phyloP scores from a whole-genome alignment of 2,113 vertebrate species.

The Salvelinus alpinus region DNA sequence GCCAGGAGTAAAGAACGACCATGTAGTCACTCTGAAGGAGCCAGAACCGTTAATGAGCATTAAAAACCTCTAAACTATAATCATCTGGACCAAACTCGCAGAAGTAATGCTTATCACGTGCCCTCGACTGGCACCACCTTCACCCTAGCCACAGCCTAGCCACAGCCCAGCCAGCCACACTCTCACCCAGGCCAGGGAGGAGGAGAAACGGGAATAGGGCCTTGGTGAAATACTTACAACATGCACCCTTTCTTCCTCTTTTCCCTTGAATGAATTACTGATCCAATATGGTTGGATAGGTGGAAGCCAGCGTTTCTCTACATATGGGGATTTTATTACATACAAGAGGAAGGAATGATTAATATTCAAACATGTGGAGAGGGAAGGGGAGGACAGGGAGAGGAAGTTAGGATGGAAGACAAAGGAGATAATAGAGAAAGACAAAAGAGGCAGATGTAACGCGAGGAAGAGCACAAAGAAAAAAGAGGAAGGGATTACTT shows the following conservation, averaged over 20 bases:
- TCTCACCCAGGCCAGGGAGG: slow-evolving; percentile 36
- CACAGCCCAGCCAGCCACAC: slow-evolving; percentile 15
- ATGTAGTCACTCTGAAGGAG: slow-evolving; percentile 64
- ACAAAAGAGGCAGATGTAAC: neutral
- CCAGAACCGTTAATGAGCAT: slow-evolving; percentile 82
- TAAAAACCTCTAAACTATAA: slow-evolving; percentile 79
- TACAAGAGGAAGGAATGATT: neutral
- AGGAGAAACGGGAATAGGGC: neutral
- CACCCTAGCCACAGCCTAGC: slow-evolving; percentile 24
- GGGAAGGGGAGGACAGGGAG: slow-evolving; percentile 5
- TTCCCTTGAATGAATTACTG: too few species aligned
- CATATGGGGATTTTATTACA: too few species aligned
- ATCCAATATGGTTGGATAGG: too few species aligned
- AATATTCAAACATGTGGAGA: neutral
- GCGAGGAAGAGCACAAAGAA: neutral
- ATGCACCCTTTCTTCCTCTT: too few species aligned
- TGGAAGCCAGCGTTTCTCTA: too few species aligned
- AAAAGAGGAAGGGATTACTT: neutral
- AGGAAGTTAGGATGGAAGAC: neutral
- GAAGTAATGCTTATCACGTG: slow-evolving; percentile 72
- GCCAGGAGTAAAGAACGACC: slow-evolving; percentile 46
- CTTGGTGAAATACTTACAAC: too few species aligned
- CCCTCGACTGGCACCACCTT: slow-evolving; percentile 43
- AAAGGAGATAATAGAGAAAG: neutral
- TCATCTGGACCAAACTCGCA: slow-evolving; percentile 72